A percentile compares a stretch with the other conserved stretches of the same genome.
These are phyloP conservation scores for Lethocerus indicus DNA, from an alignment of 1,140 invertebrate species.

Conservation along the genomic window DNA sequence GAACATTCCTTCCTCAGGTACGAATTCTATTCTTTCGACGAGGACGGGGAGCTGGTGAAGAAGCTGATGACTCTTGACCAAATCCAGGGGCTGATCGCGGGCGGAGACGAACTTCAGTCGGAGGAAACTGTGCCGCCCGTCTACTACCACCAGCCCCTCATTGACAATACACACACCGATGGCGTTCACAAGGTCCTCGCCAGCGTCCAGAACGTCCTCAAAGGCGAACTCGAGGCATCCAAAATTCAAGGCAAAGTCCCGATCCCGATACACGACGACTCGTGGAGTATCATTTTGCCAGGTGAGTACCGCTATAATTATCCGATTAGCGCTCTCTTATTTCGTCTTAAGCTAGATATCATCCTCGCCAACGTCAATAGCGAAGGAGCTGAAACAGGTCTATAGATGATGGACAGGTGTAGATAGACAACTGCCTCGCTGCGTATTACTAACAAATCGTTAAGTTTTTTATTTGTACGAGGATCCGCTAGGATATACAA, in stretches of 20 bases:
- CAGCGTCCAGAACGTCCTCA: conserved; percentile 64
- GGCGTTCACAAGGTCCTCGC: conserved; percentile 60
- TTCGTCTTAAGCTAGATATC: background rate
- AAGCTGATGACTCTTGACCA: conserved; percentile 64
- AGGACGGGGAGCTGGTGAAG: conserved; percentile 60
- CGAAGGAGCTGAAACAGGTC: too few relatives aligned
- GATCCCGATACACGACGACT: conserved; percentile 37
- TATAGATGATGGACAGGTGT: too few relatives aligned
- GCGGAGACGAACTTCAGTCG: conserved; percentile 35
- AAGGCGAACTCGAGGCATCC: conserved; percentile 49
- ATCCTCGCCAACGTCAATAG: too few relatives aligned
- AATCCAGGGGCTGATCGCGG: conserved; percentile 65
- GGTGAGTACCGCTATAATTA: too few relatives aligned
- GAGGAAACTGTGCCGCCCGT: conserved; percentile 19
- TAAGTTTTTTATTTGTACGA: too few relatives aligned
- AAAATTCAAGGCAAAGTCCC: conserved; percentile 35
- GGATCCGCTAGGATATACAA: too few relatives aligned
- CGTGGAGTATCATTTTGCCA: conserved; percentile 65
- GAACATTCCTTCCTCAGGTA: conserved; percentile 27
- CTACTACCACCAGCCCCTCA: conserved; percentile 18
- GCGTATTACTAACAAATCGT: too few relatives aligned
- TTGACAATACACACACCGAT: conserved; percentile 26
- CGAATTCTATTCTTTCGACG: conserved; percentile 70
- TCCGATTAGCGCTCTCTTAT: too few relatives aligned
- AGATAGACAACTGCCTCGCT: too few relatives aligned